Evolutionary conservation across 2,888 invertebrate genomes (phyloP).

Genomic region (Sisyra nigra): DNA sequence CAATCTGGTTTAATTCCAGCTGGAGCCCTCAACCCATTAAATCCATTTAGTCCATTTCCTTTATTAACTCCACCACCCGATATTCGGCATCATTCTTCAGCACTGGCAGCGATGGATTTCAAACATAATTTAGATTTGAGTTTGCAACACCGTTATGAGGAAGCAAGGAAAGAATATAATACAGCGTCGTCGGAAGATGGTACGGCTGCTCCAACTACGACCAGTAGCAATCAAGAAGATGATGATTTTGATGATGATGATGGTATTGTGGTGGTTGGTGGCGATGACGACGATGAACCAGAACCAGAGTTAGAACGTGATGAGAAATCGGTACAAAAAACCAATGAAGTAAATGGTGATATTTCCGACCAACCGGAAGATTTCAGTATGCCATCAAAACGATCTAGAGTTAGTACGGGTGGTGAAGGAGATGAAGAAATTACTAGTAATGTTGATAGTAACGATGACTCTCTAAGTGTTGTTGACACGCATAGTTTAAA

Average conservation of each 20-base stretch:
- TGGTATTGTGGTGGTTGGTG: constrained; percentile 62
- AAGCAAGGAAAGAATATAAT: constrained; percentile 24
- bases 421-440: constrained; percentile 37
- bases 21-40: constrained; percentile 49
- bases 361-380: constrained; percentile 45
- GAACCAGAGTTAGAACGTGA: constrained; percentile 17
- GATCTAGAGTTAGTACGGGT: constrained; percentile 36
- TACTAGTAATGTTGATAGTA: constrained; percentile 44
- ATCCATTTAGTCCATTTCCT: constrained; percentile 65
- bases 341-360: constrained; percentile 25
- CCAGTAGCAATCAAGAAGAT: constrained; percentile 27
- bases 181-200: constrained; percentile 18
- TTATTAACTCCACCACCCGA: constrained; percentile 53
- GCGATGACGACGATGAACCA: constrained; percentile 39
- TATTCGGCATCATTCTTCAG: constrained; percentile 40
- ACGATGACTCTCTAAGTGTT: constrained; percentile 41
- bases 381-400: constrained; percentile 49
- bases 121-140: constrained; percentile 44
- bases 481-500: constrained; percentile 35
- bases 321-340: constrained; percentile 17
- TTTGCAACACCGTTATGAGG: constrained; percentile 31
- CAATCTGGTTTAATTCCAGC: constrained; percentile 47
- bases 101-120: constrained; percentile 38
- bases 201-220: constrained; percentile 18
- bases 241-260: constrained; percentile 56